Evolutionary conservation across 2,113 vertebrate genomes (phyloP).

Genomic region (Hippoglossus stenolepis): DNA sequence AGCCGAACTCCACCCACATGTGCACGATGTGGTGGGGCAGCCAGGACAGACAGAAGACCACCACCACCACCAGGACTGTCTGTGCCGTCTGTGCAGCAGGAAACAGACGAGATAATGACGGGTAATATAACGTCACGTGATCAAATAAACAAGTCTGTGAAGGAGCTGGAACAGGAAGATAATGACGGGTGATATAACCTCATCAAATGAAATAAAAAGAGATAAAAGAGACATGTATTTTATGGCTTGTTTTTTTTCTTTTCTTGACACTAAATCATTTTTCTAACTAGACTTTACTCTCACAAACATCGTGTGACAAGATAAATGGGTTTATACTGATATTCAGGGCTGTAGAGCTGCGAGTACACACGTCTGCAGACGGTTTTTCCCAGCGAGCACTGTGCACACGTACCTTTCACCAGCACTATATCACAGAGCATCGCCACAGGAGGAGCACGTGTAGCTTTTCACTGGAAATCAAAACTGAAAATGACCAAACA

Average conservation of each 20-base stretch:
- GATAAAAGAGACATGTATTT: neutral
- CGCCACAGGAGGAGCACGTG: neutral
- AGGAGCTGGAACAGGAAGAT: neutral
- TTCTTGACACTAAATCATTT: neutral
- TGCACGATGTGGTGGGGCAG: constrained; percentile 93
- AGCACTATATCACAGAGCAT: neutral
- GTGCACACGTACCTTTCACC: neutral
- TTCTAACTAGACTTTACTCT: neutral
- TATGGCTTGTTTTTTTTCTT: neutral
- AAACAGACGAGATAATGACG: neutral
- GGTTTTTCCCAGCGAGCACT: neutral
- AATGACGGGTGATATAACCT: constrained; percentile 15
- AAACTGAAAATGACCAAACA: neutral
- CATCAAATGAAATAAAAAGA: constrained; percentile 15
- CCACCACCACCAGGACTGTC: constrained; percentile 94
- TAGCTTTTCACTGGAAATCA: neutral
- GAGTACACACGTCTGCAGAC: too few relatives aligned
- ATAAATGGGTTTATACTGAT: neutral
- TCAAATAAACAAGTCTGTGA: neutral
- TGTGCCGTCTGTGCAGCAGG: constrained; percentile 87
- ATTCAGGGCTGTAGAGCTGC: too few relatives aligned
- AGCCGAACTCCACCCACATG: constrained; percentile 95
- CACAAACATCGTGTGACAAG: neutral
- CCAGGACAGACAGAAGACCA: constrained; percentile 97
- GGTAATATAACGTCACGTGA: constrained; percentile 8